phyloP scores from a whole-genome alignment of 2,113 vertebrate genomes.

The Leiothrix lutea region DNA sequence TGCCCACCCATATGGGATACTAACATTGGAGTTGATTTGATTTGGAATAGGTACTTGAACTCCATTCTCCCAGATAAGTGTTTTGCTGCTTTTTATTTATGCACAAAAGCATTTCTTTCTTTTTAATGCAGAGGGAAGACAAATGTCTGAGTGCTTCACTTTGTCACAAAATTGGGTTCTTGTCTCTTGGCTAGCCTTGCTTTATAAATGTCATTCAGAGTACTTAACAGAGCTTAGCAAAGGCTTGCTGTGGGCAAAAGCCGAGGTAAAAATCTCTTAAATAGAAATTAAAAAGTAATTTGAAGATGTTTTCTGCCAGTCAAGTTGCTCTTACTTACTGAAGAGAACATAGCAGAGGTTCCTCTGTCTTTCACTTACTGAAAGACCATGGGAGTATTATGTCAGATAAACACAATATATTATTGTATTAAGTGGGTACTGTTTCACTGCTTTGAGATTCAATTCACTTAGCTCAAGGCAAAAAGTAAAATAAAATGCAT shows the following conservation, averaged over 20 bases:
- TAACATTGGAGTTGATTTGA: not conserved
- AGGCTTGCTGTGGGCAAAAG: not conserved
- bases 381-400: not conserved
- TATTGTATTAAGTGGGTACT: conserved; percentile 2
- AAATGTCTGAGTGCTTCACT: not conserved
- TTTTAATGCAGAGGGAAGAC: not conserved
- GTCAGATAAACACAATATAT: not conserved
- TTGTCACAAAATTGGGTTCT: conserved; percentile 8
- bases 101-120: not conserved
- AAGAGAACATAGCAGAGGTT: not conserved
- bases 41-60: not conserved
- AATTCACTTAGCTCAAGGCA: conserved; percentile 17
- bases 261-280: conserved; percentile 24
- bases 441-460: conserved; percentile 20
- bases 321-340: not conserved
- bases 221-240: conserved; percentile 1
- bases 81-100: conserved; percentile 14
- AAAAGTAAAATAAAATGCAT: conserved; percentile 27
- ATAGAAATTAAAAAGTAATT: conserved; percentile 31
- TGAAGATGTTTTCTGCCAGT: conserved; percentile 8
- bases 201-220: conserved; percentile 21
- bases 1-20: not conserved
- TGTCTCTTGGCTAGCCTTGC: conserved; percentile 17
- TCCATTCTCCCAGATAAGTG: not conserved
- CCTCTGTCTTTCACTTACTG: not conserved